Base-by-base conservation (phyloP, 2,797 vertebrate species). In the Alauda arvensis region DNA sequence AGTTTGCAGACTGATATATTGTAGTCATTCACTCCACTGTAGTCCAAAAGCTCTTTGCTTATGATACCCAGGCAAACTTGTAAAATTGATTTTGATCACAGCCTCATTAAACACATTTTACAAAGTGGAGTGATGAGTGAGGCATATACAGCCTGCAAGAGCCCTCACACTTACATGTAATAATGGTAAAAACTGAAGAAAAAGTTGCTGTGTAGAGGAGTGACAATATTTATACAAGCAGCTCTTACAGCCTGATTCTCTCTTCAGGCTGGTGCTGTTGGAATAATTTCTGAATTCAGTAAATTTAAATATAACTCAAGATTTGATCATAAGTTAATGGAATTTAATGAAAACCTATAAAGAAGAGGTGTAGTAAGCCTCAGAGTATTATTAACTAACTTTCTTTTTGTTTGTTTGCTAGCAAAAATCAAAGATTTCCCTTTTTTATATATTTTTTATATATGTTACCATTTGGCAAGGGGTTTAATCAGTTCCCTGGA, bases 271-370 rank as follows among this genome's bases (percentile, higher is more conserved):
- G 33, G 9, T 77, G 23, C 28, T 65, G 23, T 65, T 90, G 34
- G 46, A 90, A 74, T 87, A 0, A 37, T 75, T 87, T 49, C 65
- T 83, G 37, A 78, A 90, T 53, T 69, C 29, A 69, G 4, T 56
- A 88, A 43, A 60, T 62, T 74, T 57, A 91, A 84, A 59, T 79
- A 37, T 62, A 86, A 12, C 42, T 70, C 34, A 70, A 67, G 39
- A 65, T 71, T 61, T 85, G 48, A 71, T 83, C 13, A 19, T n/a
- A 68, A 85, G 18, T 66, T 80, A 75, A 80, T 66, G 37, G 43
- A 75, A 76, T 87, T 43, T 87, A 92, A 83, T 91, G 49, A 90
- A 83, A 83, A 76, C 18, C 29, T 83, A n/a, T 75, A 56, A 87
- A 83, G 43, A 76, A 72, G 61, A 77, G 17, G 24, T 57, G 3